Base-by-base conservation (phyloP, 2,797 vertebrate species). In the Selene dorsalis region DNA sequence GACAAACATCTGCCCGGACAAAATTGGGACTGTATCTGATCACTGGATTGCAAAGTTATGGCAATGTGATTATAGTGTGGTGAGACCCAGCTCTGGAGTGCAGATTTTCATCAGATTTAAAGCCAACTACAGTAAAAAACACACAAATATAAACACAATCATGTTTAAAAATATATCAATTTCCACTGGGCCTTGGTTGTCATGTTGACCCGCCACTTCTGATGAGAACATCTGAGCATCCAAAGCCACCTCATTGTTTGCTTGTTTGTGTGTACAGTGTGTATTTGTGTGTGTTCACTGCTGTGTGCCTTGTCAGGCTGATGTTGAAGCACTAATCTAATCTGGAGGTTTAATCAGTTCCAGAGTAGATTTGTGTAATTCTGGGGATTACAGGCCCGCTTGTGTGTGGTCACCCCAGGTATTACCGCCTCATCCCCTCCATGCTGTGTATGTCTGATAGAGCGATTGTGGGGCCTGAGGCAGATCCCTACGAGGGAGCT, bases 321-420 rank as follows among this genome's bases (percentile, higher is more conserved):
- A 92, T 88, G 87, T 79, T 62, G 65, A 81, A 68, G 74, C 83
- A 79, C 84, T 92, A 87, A 91, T 93, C 86, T 93, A 90, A 93
- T 92, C 93, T 93, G 90, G 85, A 83, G 83, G 72, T 94, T 93
- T 91, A 94, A 93, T 93, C 89, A 90, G 87, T 84, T 92, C 87
- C 89, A 90, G 86, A 91, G 83, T 84, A 93, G 93, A 93, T 94
- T 92, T 94, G 90, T 89, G 91, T 94, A 93, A 93, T 93, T 93
- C 91, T 82, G 80, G 61, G 85, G 91, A 92, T 94, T 93, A 94
- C 82, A 87, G 82, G 76, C 73, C 75, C 77, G 83, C 87, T 86
- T 78, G 86, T 90, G 86, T 91, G 88, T 78, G 86, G 85, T 88
- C 88, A 88, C 89, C 80, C 71, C 88, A 92, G 85, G 86, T 90